Base-by-base conservation (phyloP, 1,140 invertebrate genomes). In the Charaxes varanes region DNA sequence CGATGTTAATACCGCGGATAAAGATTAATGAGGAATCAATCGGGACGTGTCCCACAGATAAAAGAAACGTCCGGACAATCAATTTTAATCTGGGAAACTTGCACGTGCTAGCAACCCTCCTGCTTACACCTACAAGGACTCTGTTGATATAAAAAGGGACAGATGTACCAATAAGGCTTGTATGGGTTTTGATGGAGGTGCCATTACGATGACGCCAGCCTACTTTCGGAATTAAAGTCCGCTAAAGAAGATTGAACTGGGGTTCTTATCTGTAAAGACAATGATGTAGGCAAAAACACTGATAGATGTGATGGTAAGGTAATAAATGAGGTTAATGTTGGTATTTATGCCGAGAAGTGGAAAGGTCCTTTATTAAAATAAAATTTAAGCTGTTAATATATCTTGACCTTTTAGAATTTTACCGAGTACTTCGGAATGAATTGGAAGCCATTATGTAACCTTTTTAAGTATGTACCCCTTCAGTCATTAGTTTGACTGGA, bases 21-120 rank as follows among this genome's bases (percentile, higher is more conserved):
- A 81, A 79, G 77, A 81, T 81, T 81, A 76, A 81, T 73, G 77
- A 62, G 58, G 63, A 76, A 81, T 81, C 77, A 81, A 81, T 81
- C 70, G 69, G 35, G 36, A 44, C 66, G 38, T 69, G 68, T 70
- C 67, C 57, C 60, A 43, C 53, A 69, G 66, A 76, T 71, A 76
- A 76, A 74, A 55, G 54, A 52, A 62, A 64, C 53, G 68, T 70
- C 61, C 66, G 50, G 34, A 62, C 74, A 70, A 82, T 82, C 77
- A 82, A 82, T 82, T 79, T 77, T 77, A 79, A 82, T 82, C 77
- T 76, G 62, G 52, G 49, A 64, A 61, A 50, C 34, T 45, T 37
- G 47, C 68, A 70, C 64, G 66, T 64, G 57, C 19, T 42, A 16
- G 18, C 17, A 13, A n/a, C 32, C 46, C 4, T 65, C 54, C 28